Evolutionary conservation across 1,140 invertebrate species (phyloP), one percentile per base, ranked within the genome.

Genomic region (Vanessa atalanta): DNA sequence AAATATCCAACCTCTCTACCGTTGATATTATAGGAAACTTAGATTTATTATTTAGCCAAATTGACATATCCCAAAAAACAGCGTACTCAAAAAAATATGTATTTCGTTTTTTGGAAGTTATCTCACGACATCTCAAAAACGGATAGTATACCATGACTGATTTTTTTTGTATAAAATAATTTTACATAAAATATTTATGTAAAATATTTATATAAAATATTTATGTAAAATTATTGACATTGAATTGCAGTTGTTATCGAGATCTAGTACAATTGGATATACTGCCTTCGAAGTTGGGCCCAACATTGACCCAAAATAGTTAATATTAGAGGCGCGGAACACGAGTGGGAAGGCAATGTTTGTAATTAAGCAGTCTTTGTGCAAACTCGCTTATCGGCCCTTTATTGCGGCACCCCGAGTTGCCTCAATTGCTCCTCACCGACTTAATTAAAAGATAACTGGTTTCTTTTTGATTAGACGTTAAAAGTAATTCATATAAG

Each of bases 331-430:
- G 57, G 57, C 65, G 5, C 50, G 65, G 20, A 67, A 67, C 31
- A 61, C 20, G n/a, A 53, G 65, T 13, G 26, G 67, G 31, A 37
- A 57, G 51, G 63, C 63, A 65, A 65, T 69, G 67, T 69, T 69
- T 69, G 67, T 69, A 69, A 69, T 69, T 69, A 69, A 69, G 57
- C 67, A 69, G 51, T 69, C 67, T 69, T 69, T 69, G 67, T 69
- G 43, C 67, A 60, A 69, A 60, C 67, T 60, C 53, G 43, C 37
- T 69, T 69, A 69, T 69, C 67, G 16, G 67, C 31, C 53, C 51
- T 69, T 69, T 60, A 69, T 69, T 69, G 53, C 67, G 50, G n/a
- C 67, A 48, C 67, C 67, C 37, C 47, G 11, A 51, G 65, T 66
- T 51, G 43, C 65, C 65, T 66, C 57, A 61, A 66, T 51, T 66